These are phyloP conservation scores for Hetaerina americana DNA, from an alignment of 1,140 invertebrate genomes.

Conservation along the genomic window DNA sequence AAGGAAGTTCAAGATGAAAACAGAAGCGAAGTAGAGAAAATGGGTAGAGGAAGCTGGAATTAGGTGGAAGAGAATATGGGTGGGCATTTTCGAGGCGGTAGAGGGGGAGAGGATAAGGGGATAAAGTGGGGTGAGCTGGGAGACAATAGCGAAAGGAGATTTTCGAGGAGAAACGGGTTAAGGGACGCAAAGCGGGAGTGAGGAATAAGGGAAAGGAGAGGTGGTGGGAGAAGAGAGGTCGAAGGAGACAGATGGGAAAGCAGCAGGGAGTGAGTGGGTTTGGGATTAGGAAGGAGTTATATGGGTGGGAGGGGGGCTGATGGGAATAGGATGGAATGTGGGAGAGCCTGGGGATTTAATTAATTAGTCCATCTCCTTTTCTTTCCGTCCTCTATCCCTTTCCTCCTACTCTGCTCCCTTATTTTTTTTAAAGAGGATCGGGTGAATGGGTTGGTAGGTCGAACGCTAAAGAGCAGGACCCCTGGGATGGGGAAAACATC, in stretches of 20 bases:
- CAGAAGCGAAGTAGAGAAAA: too few relatives aligned
- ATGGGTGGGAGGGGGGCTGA: not conserved
- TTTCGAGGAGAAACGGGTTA: not conserved
- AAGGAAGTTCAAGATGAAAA: too few relatives aligned
- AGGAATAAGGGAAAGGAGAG: not conserved
- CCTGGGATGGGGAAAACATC: not conserved
- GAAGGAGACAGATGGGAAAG: not conserved
- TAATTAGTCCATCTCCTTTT: not conserved
- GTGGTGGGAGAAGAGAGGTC: not conserved
- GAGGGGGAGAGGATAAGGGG: not conserved
- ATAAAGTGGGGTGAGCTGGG: not conserved
- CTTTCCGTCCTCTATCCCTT: too few relatives aligned
- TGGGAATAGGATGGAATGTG: not conserved
- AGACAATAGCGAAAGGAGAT: not conserved
- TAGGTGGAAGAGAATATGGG: too few relatives aligned
- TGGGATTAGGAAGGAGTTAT: not conserved
- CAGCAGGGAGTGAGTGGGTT: not conserved
- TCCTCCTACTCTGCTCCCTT: too few relatives aligned
- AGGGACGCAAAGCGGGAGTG: not conserved
- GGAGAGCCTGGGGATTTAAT: not conserved
- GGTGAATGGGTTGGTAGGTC: not conserved
- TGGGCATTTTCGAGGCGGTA: too few relatives aligned
- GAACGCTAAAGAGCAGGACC: not conserved
- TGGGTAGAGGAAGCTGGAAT: too few relatives aligned
- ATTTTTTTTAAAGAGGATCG: not conserved